Conservation (phyloP, 2,797 vertebrate genomes). For the Lacerta viridis region DNA sequence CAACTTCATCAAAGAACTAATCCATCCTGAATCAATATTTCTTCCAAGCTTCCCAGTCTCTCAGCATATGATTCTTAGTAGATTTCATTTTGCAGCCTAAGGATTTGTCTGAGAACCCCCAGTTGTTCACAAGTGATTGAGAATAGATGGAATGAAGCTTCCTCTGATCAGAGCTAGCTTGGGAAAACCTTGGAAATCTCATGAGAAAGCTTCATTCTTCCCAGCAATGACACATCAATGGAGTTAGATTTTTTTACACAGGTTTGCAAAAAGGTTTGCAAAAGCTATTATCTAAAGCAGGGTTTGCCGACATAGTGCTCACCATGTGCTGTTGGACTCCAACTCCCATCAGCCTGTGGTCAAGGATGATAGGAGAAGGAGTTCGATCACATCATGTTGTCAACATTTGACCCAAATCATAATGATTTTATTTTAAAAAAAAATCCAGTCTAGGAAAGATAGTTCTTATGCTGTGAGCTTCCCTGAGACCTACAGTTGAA, state of each 20-base stretch:
- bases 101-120: not conserved
- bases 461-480: too few relatives aligned
- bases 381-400: too few relatives aligned
- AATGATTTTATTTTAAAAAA: too few relatives aligned
- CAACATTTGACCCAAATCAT: too few relatives aligned
- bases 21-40: not conserved
- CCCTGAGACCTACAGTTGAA: too few relatives aligned
- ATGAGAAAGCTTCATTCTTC: not conserved
- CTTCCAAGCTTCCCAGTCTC: not conserved
- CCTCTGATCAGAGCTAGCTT: not conserved
- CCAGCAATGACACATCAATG: not conserved
- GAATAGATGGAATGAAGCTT: not conserved
- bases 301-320: too few relatives aligned
- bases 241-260: too few relatives aligned
- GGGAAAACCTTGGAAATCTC: not conserved
- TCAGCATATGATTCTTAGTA: not conserved
- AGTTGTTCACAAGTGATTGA: not conserved
- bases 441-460: not conserved
- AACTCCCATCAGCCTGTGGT: too few relatives aligned
- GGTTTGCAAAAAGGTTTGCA: not conserved
- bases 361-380: too few relatives aligned
- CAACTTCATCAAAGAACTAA: conserved; percentile 9
- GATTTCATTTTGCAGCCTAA: conserved; percentile 14
- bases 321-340: too few relatives aligned
- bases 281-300: not conserved